phyloP scores from a whole-genome alignment of 92 coral and sea anemone species.

The Phymanthus crucifer region DNA sequence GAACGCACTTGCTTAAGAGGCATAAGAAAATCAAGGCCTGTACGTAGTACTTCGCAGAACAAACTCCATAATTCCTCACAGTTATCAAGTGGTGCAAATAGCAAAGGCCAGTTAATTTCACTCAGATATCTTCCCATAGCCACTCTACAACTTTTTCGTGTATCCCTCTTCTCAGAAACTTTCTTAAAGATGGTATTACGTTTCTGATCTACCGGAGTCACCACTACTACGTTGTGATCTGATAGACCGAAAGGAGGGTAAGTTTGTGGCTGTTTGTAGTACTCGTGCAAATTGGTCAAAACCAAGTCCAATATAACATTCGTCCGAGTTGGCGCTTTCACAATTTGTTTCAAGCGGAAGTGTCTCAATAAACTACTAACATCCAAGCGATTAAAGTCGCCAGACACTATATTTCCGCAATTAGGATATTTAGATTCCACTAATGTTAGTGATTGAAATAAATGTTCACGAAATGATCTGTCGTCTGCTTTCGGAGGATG shows the following conservation, averaged over 20 bases:
- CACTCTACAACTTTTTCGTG: slow-evolving; percentile 30
- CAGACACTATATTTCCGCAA: slow-evolving; percentile 21
- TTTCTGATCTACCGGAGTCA: too few relatives aligned
- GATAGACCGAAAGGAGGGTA: slow-evolving; percentile 28
- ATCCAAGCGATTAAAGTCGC: slow-evolving; percentile 19
- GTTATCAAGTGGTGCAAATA: background rate
- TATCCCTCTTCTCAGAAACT: slow-evolving; percentile 29
- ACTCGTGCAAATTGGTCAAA: slow-evolving; percentile 19
- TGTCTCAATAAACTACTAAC: background rate
- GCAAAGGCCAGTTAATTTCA: slow-evolving; percentile 22
- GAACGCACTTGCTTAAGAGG: slow-evolving; percentile 12
- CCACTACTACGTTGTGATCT: slow-evolving; percentile 20
- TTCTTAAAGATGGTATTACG: too few relatives aligned
- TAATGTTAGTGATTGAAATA: slow-evolving; percentile 2
- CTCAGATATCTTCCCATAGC: slow-evolving; percentile 33
- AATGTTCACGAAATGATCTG: background rate
- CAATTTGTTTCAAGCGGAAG: slow-evolving; percentile 10
- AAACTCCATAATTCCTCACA: slow-evolving; percentile 27
- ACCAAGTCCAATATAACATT: slow-evolving; percentile 20
- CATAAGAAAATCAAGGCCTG: slow-evolving; percentile 26
- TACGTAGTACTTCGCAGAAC: slow-evolving; percentile 13
- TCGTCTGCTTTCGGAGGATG: slow-evolving; percentile 25
- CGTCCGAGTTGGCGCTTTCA: slow-evolving; percentile 19
- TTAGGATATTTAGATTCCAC: slow-evolving; percentile 10
- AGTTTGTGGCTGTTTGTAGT: slow-evolving; percentile 8